These are phyloP conservation scores for Coremacera marginata DNA, from an alignment of 2,888 invertebrate genomes.

Conservation along the genomic window DNA sequence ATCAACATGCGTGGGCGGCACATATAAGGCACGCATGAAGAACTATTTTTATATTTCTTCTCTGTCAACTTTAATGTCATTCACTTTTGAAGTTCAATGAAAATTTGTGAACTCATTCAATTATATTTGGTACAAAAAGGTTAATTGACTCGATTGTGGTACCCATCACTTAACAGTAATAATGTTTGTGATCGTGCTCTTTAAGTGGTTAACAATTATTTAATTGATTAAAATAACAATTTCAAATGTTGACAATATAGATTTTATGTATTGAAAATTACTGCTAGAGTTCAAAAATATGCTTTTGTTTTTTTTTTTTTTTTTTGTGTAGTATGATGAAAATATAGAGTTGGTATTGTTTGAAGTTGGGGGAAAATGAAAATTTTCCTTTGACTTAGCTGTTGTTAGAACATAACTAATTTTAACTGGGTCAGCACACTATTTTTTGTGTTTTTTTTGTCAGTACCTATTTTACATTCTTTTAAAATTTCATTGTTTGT, in stretches of 20 bases:
- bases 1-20: background rate
- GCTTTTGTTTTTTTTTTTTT: too few relatives aligned
- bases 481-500: too few relatives aligned
- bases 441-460: too few relatives aligned
- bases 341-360: too few relatives aligned
- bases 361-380: too few relatives aligned
- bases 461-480: too few relatives aligned
- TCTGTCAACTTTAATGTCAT: background rate
- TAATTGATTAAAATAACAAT: background rate
- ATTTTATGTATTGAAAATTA: background rate
- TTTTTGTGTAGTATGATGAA: too few relatives aligned
- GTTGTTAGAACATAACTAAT: too few relatives aligned
- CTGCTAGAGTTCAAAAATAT: background rate
- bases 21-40: background rate
- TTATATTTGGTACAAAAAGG: conserved; percentile 1
- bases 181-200: background rate
- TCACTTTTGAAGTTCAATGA: conserved; percentile 27
- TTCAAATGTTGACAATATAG: background rate
- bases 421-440: too few relatives aligned
- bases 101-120: conserved; percentile 26
- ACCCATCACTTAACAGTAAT: background rate
- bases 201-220: background rate
- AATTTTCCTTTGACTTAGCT: too few relatives aligned
- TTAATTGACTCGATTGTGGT: conserved; percentile 2
- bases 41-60: too few relatives aligned